Evolutionary conservation across 2,797 vertebrate species (phyloP), one percentile per base, ranked within the genome.

Genomic region (Crypturellus tataupa): DNA sequence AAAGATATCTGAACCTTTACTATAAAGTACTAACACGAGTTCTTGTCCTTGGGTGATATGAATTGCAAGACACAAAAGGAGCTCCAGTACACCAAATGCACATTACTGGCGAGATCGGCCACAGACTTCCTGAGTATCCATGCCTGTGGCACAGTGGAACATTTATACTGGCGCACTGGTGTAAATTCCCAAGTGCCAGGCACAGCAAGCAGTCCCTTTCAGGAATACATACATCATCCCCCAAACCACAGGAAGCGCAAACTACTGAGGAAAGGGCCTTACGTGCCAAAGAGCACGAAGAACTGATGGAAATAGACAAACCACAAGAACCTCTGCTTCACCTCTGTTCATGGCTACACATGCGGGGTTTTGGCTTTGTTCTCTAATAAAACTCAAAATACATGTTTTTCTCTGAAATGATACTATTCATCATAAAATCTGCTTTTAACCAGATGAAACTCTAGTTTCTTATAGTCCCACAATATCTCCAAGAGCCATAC

Each of bases 21-120:
- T 33, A 20, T 59, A 40, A 65, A 65, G 5, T 68, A 67, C 2
- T 3, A 72, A 40, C 19, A 80, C 0, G 4, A 44, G 17, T 8
- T 85, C 68, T 80, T 80, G 27, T n/a, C 53, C 49, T 75, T 72
- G 40, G 23, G 35, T 82, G 20, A 63, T 90, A n/a, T 63, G 33
- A 91, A 42, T 31, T 76, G 12, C 69, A 86, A 67, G 63, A 37
- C 14, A 23, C n/a, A 67, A 75, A 86, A 86, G n/a, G 24, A 77
- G 14, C 35, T 76, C 44, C 33, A 73, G 46, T 68, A 64, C 29
- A 67, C 59, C 21, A 60, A 37, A 73, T 5, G 15, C 59, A 25
- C 24, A 8, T 25, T 33, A 19, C 55, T 64, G 51, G 29, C 46
- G 55, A 92, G 55, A 69, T 9, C 39, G 72, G 49, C n/a, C 19